Conservation (phyloP, 2,888 invertebrate species). For the Halocaridina rubra region DNA sequence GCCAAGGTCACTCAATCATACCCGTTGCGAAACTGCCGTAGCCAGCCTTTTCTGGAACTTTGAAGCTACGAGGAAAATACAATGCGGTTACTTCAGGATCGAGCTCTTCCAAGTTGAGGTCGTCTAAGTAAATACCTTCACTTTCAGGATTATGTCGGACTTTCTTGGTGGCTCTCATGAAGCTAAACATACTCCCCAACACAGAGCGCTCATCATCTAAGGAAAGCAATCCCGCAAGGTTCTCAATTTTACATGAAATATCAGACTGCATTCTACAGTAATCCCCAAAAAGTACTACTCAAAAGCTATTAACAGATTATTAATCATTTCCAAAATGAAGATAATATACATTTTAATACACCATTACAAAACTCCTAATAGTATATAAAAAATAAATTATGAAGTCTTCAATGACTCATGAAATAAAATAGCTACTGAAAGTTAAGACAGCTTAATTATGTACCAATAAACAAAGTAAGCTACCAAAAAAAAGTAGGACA, state of each 20-base stretch:
- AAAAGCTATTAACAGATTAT: too few relatives aligned
- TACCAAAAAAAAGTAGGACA: too few relatives aligned
- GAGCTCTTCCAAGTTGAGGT: constrained; percentile 87
- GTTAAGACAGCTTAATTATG: too few relatives aligned
- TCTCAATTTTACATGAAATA: neutral
- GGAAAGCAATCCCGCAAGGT: constrained; percentile 13
- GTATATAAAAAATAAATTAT: too few relatives aligned
- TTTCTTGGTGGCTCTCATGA: constrained; percentile 82
- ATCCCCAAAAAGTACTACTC: too few relatives aligned
- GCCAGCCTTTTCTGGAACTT: constrained; percentile 39
- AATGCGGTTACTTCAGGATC: constrained; percentile 92
- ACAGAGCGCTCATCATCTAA: constrained; percentile 76
- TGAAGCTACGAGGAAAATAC: constrained; percentile 76
- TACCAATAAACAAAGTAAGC: too few relatives aligned
- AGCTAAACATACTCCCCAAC: constrained; percentile 91
- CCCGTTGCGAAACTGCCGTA: constrained; percentile 27
- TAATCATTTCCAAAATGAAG: too few relatives aligned
- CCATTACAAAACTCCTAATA: too few relatives aligned
- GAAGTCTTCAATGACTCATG: too few relatives aligned
- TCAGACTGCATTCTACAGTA: too few relatives aligned
- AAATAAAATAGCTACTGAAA: too few relatives aligned
- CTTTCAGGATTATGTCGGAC: constrained; percentile 72
- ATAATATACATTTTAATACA: too few relatives aligned
- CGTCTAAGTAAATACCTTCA: constrained; percentile 91
- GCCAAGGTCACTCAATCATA: neutral